Evolutionary conservation across 2,797 vertebrate species (phyloP).

Genomic region (Uromys caudimaculatus): DNA sequence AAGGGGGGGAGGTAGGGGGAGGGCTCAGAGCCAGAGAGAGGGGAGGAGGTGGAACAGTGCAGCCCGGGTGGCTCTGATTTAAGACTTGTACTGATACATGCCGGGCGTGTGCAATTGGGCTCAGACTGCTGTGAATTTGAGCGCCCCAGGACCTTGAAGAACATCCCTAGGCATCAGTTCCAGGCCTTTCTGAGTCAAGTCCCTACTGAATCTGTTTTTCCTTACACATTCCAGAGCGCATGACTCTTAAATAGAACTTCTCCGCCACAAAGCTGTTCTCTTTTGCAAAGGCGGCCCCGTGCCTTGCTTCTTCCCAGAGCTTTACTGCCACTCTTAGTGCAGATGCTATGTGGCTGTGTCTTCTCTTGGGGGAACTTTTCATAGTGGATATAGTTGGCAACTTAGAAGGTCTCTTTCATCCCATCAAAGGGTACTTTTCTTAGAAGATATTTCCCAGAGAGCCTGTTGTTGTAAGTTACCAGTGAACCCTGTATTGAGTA

Average conservation of each 20-base stretch:
- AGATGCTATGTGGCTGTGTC: background rate
- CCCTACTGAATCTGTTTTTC: conserved; percentile 26
- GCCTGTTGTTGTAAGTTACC: background rate
- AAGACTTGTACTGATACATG: conserved; percentile 67
- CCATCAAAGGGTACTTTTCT: background rate
- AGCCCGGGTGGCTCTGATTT: conserved; percentile 87
- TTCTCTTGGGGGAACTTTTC: background rate
- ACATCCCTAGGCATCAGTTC: conserved; percentile 64
- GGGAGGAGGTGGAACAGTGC: conserved; percentile 57
- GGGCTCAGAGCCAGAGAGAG: conserved; percentile 62
- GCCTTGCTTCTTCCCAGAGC: background rate
- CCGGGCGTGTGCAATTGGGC: conserved; percentile 74
- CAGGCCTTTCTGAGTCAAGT: conserved; percentile 77
- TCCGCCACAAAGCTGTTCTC: conserved; percentile 55
- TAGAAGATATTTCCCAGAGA: background rate
- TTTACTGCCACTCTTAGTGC: background rate
- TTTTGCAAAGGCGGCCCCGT: background rate
- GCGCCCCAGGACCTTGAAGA: conserved; percentile 74
- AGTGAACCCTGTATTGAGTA: background rate
- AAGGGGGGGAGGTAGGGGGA: conserved; percentile 61
- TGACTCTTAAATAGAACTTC: conserved; percentile 67
- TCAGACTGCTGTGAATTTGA: conserved; percentile 74
- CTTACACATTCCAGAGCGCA: conserved; percentile 49
- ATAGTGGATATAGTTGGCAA: background rate
- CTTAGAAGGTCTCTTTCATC: background rate